Conservation (phyloP, 2,113 vertebrate species). For the Lagopus leucura region DNA sequence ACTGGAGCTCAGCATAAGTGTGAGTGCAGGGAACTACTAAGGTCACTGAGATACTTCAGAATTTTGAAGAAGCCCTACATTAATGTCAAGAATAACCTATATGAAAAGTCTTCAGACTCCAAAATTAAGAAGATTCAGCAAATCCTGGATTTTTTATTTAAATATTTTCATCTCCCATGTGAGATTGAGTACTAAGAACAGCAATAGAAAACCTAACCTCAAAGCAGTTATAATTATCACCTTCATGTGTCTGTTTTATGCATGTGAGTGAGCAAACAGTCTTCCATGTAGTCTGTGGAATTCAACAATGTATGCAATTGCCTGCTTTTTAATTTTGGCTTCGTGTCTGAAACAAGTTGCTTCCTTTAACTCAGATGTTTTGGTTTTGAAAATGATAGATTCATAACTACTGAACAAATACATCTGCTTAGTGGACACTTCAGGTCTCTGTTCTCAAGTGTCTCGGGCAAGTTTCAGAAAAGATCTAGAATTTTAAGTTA, state of each 20-base stretch:
- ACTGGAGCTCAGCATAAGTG: not conserved
- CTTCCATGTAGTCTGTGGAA: not conserved
- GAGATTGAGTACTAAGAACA: not conserved
- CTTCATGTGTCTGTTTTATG: not conserved
- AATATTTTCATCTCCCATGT: not conserved
- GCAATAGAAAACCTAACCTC: not conserved
- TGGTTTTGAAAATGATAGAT: not conserved
- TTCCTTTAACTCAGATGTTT: not conserved
- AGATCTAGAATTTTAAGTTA: not conserved
- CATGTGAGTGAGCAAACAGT: not conserved
- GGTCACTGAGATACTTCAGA: not conserved
- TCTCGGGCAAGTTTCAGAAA: not conserved
- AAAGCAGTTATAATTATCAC: not conserved
- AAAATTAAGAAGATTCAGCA: not conserved
- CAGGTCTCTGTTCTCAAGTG: not conserved
- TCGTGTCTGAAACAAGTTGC: not conserved
- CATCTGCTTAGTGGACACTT: not conserved
- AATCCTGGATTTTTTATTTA: not conserved
- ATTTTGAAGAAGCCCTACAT: not conserved
- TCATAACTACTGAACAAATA: not conserved
- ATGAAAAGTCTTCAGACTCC: not conserved
- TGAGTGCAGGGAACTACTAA: not conserved
- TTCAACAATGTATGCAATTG: not conserved
- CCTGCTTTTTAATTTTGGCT: not conserved
- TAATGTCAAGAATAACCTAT: not conserved